Percentiles rank a stretch among this genome's conserved stretches.
Evolutionary conservation across 1,140 invertebrate species (phyloP).

Genomic region (Heliconius hewitsoni): DNA sequence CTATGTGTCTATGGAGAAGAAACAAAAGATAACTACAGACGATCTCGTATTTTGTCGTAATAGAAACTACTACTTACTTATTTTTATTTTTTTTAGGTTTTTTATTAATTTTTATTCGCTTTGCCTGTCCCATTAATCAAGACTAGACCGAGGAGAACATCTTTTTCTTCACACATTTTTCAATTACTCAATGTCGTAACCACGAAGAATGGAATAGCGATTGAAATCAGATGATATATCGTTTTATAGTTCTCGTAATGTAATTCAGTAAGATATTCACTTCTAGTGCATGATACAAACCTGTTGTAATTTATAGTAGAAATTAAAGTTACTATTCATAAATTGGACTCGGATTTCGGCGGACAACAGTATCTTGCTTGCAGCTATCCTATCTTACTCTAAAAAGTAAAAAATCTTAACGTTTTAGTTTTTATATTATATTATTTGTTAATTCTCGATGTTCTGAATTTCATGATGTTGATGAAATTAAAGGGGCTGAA

Average conservation of each 20-base stretch:
- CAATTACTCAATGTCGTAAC: constrained; percentile 8
- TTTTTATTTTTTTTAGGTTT: neutral
- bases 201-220: neutral
- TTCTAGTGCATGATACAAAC: neutral
- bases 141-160: neutral
- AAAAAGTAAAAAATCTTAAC: no score
- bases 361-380: no score
- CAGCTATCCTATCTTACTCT: no score
- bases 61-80: neutral
- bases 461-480: no score
- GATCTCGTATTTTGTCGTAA: neutral
- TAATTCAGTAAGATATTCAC: neutral
- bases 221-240: neutral
- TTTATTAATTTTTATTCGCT: neutral
- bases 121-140: neutral
- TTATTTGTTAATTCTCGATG: no score
- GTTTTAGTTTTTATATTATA: no score
- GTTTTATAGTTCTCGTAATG: neutral
- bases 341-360: no score
- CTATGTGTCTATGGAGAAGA: no score
- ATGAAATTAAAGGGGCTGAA: no score
- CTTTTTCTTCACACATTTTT: constrained; percentile 1
- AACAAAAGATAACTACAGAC: no score
- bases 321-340: no score
- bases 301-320: no score